Evolutionary conservation across 2,113 vertebrate species (phyloP).

Genomic region (Spea multiplicata): DNA sequence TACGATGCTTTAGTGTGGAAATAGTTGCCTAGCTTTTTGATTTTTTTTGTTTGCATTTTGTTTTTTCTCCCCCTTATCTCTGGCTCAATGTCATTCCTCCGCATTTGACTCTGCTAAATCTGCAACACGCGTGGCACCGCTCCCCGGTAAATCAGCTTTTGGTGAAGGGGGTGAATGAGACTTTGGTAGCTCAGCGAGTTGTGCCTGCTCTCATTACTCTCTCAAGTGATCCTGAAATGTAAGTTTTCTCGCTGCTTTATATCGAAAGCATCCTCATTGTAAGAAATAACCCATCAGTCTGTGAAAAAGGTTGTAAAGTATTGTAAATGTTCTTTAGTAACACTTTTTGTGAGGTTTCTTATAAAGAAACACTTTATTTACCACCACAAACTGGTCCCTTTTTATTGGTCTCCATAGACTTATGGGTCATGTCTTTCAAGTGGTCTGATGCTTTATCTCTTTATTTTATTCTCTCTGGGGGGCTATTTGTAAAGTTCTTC

Average conservation of each 20-base stretch:
- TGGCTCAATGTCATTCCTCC: constrained; percentile 63
- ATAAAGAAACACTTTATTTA: neutral
- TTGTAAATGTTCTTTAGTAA: neutral
- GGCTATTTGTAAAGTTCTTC: neutral
- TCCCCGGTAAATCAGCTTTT: constrained; percentile 92
- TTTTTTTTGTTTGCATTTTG: constrained; percentile 75
- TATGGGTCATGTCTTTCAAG: constrained; percentile 69
- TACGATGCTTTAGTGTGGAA: constrained; percentile 67
- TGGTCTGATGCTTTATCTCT: constrained; percentile 63
- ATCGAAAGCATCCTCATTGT: constrained; percentile 64
- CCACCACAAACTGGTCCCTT: too few species aligned
- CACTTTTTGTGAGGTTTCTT: neutral
- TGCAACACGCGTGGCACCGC: constrained; percentile 71
- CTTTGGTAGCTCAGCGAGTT: constrained; percentile 99
- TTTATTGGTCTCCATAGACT: constrained; percentile 42
- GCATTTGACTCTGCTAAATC: constrained; percentile 81
- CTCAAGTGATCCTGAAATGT: constrained; percentile 99
- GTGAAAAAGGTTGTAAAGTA: neutral
- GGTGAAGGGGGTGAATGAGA: constrained; percentile 99
- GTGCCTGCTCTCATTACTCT: constrained; percentile 99
- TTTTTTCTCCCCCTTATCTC: constrained; percentile 61
- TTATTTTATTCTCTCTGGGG: constrained; percentile 59
- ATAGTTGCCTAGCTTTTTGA: constrained; percentile 77
- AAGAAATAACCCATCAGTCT: constrained; percentile 70
- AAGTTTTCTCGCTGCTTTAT: constrained; percentile 82